A percentile compares a stretch with the other conserved stretches of the same genome.
These are phyloP conservation scores for Sialia sialis DNA, from an alignment of 2,113 vertebrate species.

Conservation along the genomic window DNA sequence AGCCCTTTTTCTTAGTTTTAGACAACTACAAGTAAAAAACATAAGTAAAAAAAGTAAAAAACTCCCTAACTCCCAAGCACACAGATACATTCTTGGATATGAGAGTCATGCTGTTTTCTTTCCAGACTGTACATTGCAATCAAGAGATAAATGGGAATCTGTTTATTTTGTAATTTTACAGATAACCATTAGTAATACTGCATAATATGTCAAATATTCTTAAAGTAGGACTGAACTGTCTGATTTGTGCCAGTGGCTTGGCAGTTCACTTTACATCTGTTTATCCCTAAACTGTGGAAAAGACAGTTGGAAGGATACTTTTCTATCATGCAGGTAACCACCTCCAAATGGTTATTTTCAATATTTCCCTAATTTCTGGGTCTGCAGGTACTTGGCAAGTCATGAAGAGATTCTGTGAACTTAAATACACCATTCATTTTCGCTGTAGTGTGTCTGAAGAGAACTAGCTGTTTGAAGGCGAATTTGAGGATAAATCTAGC, in stretches of 20 bases:
- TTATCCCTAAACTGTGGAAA: background rate
- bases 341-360: background rate
- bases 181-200: background rate
- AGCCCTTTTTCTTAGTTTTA: background rate
- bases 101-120: background rate
- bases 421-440: background rate
- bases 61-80: background rate
- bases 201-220: background rate
- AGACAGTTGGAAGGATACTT: background rate
- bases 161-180: background rate
- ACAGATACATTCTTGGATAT: fast-evolving
- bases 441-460: background rate
- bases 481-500: background rate
- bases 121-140: background rate
- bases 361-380: background rate
- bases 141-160: background rate
- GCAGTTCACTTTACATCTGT: background rate
- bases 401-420: background rate
- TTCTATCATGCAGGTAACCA: background rate
- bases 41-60: no score
- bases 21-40: background rate
- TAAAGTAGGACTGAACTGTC: background rate
- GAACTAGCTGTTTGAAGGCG: background rate
- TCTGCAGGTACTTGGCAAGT: background rate
- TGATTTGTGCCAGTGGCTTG: background rate